Conservation (phyloP, 2,888 invertebrate genomes). For the Meganola albula region DNA sequence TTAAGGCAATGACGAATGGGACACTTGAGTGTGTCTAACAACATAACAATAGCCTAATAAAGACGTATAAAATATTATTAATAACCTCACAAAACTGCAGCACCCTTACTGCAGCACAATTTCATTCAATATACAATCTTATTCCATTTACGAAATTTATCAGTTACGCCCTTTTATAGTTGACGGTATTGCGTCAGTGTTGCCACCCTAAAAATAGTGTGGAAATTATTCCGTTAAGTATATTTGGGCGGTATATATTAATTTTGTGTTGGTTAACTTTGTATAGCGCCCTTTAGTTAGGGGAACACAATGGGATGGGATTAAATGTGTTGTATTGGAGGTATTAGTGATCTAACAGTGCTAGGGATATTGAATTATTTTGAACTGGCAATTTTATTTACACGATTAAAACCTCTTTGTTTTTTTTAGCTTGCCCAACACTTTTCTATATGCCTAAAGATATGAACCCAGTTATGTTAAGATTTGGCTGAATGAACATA, state of each 20-base stretch:
- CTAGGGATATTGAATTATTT: constrained; percentile 23
- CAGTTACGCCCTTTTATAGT: constrained; percentile 37
- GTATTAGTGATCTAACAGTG: constrained; percentile 58
- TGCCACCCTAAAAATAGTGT: constrained; percentile 36
- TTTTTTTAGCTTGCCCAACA: no score
- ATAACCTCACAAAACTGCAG: no score
- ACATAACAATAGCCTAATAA: constrained; percentile 47
- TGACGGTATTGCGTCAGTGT: constrained; percentile 37
- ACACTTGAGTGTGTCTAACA: constrained; percentile 51
- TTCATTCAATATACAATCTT: no score
- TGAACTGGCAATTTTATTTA: constrained; percentile 5
- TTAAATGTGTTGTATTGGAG: constrained; percentile 66
- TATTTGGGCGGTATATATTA: constrained; percentile 67
- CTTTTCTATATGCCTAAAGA: no score
- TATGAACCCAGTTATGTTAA: no score
- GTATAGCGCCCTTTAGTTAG: constrained; percentile 39
- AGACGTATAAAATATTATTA: constrained; percentile 49
- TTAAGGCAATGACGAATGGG: constrained; percentile 44
- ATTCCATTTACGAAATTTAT: no score
- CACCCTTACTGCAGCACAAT: no score
- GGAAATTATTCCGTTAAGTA: constrained; percentile 57
- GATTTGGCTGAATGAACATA: no score
- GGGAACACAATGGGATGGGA: constrained; percentile 67
- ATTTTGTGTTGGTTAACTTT: constrained; percentile 61
- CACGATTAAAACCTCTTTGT: no score